phyloP scores from a whole-genome alignment of 2,113 vertebrate species.

The Montifringilla adamsi region DNA sequence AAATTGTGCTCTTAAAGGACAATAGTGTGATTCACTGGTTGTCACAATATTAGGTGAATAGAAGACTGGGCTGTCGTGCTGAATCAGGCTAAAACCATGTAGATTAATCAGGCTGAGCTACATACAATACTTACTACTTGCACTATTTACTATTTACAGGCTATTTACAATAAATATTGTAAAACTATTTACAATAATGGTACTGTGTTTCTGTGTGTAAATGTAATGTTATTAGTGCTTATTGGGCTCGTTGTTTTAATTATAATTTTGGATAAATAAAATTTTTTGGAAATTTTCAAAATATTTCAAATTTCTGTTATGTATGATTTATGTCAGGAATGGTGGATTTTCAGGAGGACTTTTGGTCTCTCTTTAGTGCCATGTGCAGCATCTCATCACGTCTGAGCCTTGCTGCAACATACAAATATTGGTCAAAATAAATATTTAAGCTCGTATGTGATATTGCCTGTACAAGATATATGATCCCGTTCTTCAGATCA shows the following conservation, averaged over 20 bases:
- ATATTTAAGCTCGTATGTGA: not conserved
- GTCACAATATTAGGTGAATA: not conserved
- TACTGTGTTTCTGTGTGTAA: not conserved
- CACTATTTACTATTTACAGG: not conserved
- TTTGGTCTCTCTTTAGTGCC: not conserved
- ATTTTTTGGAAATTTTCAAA: not conserved
- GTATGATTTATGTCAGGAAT: not conserved
- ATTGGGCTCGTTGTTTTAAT: not conserved
- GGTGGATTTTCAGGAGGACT: not conserved
- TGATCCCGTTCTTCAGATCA: not conserved
- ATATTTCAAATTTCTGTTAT: not conserved
- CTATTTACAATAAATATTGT: too few relatives aligned
- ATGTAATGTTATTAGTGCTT: not conserved
- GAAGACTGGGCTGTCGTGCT: not conserved
- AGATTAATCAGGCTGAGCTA: not conserved
- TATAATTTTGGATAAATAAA: not conserved
- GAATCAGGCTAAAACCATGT: not conserved
- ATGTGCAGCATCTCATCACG: not conserved
- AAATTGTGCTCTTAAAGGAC: not conserved
- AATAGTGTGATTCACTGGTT: not conserved
- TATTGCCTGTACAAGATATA: not conserved
- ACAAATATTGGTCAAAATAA: not conserved
- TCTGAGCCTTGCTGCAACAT: not conserved
- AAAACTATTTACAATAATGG: not conserved
- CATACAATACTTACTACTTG: not conserved